A percentile compares a stretch with the other conserved stretches of the same genome.
phyloP scores from a whole-genome alignment of 2,888 invertebrate genomes.

The Tetrapedia diversipes region DNA sequence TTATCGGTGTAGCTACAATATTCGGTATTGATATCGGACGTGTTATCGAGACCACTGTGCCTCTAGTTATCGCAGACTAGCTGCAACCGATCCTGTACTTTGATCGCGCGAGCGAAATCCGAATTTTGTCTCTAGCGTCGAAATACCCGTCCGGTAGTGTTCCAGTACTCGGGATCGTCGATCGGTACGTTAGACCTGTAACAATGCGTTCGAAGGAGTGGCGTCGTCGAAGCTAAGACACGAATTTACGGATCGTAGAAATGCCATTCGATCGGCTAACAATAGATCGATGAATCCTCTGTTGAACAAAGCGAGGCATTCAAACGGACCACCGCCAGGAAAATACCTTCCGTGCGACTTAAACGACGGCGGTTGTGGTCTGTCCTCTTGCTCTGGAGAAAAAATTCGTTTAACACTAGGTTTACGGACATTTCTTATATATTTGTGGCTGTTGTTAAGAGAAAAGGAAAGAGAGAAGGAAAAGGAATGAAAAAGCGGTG shows the following conservation, averaged over 20 bases:
- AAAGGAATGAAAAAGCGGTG: too few species aligned
- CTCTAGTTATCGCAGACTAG: neutral
- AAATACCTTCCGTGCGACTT: conserved; percentile 14
- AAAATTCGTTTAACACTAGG: too few species aligned
- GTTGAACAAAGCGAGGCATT: conserved; percentile 26
- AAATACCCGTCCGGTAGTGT: conserved; percentile 1
- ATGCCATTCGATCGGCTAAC: conserved; percentile 42
- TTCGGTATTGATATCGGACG: neutral
- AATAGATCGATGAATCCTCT: conserved; percentile 41
- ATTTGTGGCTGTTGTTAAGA: too few species aligned
- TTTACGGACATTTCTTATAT: too few species aligned
- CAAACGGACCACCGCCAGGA: neutral
- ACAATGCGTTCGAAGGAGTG: conserved; percentile 30
- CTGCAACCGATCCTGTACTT: conserved; percentile 1
- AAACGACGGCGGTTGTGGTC: neutral
- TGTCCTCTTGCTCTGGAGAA: neutral
- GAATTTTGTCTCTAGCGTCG: neutral
- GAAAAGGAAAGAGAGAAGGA: too few species aligned
- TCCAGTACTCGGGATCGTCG: conserved; percentile 2
- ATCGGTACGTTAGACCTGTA: conserved; percentile 3
- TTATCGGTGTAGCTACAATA: neutral
- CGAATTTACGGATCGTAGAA: conserved; percentile 31
- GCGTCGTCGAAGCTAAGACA: conserved; percentile 9
- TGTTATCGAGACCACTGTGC: too few species aligned
- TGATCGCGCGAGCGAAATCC: neutral